These are phyloP conservation scores for Steatocranus sp. DNA, from an alignment of 2,797 vertebrate genomes.

Conservation along the genomic window DNA sequence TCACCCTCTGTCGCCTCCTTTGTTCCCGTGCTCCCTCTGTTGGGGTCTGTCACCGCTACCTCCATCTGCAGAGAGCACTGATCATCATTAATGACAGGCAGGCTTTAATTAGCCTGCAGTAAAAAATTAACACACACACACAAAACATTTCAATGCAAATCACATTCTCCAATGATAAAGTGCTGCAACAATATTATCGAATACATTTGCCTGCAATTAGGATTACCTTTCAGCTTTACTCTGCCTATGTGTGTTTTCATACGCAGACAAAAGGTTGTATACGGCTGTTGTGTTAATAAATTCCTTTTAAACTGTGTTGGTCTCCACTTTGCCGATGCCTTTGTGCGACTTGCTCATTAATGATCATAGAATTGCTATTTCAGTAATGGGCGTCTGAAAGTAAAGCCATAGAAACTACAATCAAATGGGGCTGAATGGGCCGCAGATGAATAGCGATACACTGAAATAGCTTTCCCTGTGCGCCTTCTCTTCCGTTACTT, in stretches of 20 bases:
- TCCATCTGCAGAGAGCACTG: slow-evolving; percentile 56
- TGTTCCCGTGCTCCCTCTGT: slow-evolving; percentile 23
- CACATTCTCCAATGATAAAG: slow-evolving; percentile 67
- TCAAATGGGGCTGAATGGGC: slow-evolving; percentile 48
- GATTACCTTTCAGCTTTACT: slow-evolving; percentile 47
- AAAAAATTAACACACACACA: slow-evolving; percentile 74
- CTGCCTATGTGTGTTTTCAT: background rate
- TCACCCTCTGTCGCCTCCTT: background rate
- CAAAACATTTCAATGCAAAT: slow-evolving; percentile 70
- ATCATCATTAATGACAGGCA: slow-evolving; percentile 65
- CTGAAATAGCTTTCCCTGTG: slow-evolving; percentile 14
- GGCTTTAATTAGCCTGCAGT: slow-evolving; percentile 73
- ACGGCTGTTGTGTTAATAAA: slow-evolving; percentile 9
- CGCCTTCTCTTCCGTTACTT: background rate
- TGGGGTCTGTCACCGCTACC: slow-evolving; percentile 28
- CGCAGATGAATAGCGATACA: slow-evolving; percentile 17
- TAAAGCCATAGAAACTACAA: slow-evolving; percentile 47
- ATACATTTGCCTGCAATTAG: slow-evolving; percentile 72
- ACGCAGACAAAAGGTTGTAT: background rate
- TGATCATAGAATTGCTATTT: slow-evolving; percentile 52
- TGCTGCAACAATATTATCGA: slow-evolving; percentile 62
- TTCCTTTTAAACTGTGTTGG: slow-evolving; percentile 40
- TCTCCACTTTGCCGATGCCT: slow-evolving; percentile 27
- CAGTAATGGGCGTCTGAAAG: slow-evolving; percentile 48
- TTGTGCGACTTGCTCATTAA: slow-evolving; percentile 61